Evolutionary conservation across 2,888 invertebrate genomes (phyloP).

Genomic region (Vesta saturnalis): DNA sequence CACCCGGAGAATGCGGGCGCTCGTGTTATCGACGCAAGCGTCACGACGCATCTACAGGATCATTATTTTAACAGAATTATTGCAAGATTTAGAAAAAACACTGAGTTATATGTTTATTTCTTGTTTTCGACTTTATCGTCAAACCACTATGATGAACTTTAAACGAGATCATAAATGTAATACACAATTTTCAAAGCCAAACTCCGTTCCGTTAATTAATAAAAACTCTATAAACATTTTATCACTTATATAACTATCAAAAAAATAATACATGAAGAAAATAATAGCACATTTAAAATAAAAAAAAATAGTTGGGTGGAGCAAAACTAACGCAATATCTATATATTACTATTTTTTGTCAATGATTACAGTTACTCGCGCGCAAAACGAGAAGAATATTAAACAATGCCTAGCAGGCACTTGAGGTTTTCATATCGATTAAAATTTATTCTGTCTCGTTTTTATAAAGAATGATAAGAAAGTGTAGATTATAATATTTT

Average conservation of each 20-base stretch:
- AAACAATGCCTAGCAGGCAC: slow-evolving; percentile 6
- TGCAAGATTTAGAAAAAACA: slow-evolving; percentile 54
- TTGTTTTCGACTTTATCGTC: slow-evolving; percentile 32
- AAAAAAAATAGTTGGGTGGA: not conserved
- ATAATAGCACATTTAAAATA: not conserved
- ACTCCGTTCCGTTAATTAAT: not conserved
- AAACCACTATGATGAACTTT: slow-evolving; percentile 22
- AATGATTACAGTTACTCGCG: slow-evolving; percentile 12
- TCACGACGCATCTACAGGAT: slow-evolving; percentile 51
- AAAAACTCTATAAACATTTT: not conserved
- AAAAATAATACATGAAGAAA: not conserved
- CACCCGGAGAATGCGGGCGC: slow-evolving; percentile 50
- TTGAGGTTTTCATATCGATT: slow-evolving; percentile 1
- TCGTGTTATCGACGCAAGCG: slow-evolving; percentile 48
- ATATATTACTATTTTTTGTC: slow-evolving; percentile 6
- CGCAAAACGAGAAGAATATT: slow-evolving; percentile 13
- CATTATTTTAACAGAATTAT: slow-evolving; percentile 57
- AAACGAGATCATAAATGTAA: slow-evolving; percentile 5
- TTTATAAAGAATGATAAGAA: slow-evolving; percentile 4
- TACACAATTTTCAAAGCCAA: not conserved
- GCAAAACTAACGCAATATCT: not conserved
- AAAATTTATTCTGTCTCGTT: slow-evolving; percentile 2
- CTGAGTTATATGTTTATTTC: slow-evolving; percentile 51
- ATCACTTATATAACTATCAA: not conserved
- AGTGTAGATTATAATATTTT: slow-evolving; percentile 1